Evolutionary conservation across 2,797 vertebrate species (phyloP).

Genomic region (Simalia tracyae): DNA sequence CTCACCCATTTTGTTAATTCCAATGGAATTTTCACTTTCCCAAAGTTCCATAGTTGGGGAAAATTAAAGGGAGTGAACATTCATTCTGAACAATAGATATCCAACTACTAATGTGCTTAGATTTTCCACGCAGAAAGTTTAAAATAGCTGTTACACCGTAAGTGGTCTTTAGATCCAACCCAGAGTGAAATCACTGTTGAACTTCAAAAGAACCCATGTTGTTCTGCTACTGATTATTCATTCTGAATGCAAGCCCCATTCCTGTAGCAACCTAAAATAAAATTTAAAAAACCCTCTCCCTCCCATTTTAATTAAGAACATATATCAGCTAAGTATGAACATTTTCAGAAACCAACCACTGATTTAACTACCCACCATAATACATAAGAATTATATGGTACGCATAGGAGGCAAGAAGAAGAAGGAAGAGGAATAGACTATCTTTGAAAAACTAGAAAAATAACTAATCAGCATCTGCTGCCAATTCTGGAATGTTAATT

Average conservation of each 20-base stretch:
- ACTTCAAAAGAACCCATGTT: neutral
- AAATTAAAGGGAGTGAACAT: neutral
- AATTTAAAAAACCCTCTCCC: neutral
- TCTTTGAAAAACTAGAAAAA: neutral
- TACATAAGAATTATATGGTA: neutral
- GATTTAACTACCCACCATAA: neutral
- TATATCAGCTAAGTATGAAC: neutral
- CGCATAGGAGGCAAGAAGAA: neutral
- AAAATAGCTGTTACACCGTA: neutral
- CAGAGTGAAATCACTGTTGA: neutral
- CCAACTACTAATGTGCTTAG: neutral
- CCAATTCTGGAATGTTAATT: slow-evolving; percentile 2
- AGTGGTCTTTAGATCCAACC: neutral
- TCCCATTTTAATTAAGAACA: neutral
- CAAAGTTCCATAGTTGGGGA: neutral
- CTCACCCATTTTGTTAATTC: neutral
- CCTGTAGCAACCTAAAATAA: neutral
- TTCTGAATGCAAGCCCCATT: neutral
- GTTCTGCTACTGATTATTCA: neutral
- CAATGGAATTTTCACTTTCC: neutral
- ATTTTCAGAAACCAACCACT: neutral
- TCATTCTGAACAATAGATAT: neutral
- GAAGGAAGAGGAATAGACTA: neutral
- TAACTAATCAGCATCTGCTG: neutral
- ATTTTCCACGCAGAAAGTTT: neutral